Evolutionary conservation across 2,113 vertebrate genomes (phyloP).

Genomic region (Macrotus californicus): DNA sequence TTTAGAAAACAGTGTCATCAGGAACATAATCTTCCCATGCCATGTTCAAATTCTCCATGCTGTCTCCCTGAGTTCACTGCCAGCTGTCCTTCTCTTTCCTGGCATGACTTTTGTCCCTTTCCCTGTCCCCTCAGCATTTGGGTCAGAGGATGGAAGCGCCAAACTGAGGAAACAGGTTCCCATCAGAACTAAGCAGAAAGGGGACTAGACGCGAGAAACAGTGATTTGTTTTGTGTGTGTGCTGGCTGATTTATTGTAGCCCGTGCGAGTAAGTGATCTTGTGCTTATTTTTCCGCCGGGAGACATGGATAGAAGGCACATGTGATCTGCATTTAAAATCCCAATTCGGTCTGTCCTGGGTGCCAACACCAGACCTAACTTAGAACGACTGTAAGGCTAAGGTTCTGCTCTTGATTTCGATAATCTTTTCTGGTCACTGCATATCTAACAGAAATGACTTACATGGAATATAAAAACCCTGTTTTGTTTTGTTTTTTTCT

Average conservation of each 20-base stretch:
- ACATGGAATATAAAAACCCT: background rate
- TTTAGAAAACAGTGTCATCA: background rate
- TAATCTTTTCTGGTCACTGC: background rate
- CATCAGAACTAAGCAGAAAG: slow-evolving; percentile 16
- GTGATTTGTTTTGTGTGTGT: slow-evolving; percentile 37
- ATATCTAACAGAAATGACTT: background rate
- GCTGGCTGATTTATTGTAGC: slow-evolving; percentile 54
- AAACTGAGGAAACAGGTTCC: background rate
- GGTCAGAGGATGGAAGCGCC: background rate
- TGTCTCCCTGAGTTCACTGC: background rate
- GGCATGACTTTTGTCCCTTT: background rate
- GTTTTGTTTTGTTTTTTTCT: background rate
- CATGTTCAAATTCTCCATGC: background rate
- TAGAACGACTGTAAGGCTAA: background rate
- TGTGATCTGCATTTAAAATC: background rate
- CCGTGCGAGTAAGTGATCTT: background rate
- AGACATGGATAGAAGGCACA: slow-evolving; percentile 1
- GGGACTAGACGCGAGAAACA: slow-evolving; percentile 29
- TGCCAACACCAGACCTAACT: background rate
- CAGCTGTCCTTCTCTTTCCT: background rate
- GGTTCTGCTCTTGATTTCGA: background rate
- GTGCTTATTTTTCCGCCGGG: slow-evolving; percentile 37
- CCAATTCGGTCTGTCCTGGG: background rate
- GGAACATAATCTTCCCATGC: background rate
- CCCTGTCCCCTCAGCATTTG: background rate